Conservation (phyloP, 1,140 invertebrate genomes). For the Dryas iulia region DNA sequence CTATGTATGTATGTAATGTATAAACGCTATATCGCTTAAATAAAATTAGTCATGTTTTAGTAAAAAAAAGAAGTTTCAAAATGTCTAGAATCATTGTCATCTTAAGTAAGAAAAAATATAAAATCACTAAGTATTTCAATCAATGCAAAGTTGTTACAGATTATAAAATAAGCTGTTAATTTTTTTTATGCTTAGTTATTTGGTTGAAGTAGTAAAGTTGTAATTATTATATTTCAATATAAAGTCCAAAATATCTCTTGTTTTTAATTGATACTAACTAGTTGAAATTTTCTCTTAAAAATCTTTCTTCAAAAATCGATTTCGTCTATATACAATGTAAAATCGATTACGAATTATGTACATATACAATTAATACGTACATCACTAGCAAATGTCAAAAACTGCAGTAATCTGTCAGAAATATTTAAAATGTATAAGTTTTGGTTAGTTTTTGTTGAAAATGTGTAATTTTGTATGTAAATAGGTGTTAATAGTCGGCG, state of each 20-base stretch:
- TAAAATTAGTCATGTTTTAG: neutral
- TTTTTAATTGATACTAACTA: neutral
- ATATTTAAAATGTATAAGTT: constrained; percentile 7
- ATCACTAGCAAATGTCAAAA: neutral
- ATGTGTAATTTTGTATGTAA: constrained; percentile 37
- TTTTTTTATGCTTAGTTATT: neutral
- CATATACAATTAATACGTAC: neutral
- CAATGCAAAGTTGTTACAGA: too few species aligned
- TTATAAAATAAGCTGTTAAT: too few species aligned
- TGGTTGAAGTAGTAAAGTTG: neutral
- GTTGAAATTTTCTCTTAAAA: neutral
- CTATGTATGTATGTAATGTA: constrained; percentile 16
- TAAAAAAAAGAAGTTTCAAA: neutral
- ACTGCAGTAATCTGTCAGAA: neutral
- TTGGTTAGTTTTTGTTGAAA: neutral
- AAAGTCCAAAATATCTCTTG: neutral
- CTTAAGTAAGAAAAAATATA: too few species aligned
- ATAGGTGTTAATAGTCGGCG: constrained; percentile 51
- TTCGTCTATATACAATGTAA: neutral
- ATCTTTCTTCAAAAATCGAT: neutral
- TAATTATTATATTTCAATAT: neutral
- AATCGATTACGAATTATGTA: neutral
- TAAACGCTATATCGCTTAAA: constrained; percentile 17
- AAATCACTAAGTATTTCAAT: too few species aligned
- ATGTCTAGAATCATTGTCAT: neutral